These are phyloP conservation scores for Conus betulinus DNA, from an alignment of 1,140 invertebrate genomes.

Conservation along the genomic window DNA sequence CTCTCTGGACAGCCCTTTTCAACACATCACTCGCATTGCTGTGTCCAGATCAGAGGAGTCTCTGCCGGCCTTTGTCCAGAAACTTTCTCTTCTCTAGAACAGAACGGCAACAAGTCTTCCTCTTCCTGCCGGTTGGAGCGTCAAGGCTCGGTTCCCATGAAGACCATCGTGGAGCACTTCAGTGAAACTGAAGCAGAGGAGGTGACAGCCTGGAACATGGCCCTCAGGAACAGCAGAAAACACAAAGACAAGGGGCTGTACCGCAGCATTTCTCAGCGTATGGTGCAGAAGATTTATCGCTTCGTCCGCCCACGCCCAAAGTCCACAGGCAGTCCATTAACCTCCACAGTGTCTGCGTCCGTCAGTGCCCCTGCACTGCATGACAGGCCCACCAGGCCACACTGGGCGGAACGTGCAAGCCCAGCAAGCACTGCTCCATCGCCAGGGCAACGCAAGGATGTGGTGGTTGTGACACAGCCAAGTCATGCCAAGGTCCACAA, in stretches of 20 bases:
- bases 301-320: not conserved
- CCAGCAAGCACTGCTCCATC: no score
- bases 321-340: not conserved
- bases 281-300: conserved; percentile 29
- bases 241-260: conserved; percentile 3
- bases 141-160: conserved; percentile 26
- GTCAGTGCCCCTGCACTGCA: no score
- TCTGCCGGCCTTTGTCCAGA: not conserved
- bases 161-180: conserved; percentile 33
- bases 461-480: not conserved
- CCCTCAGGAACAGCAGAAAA: not conserved
- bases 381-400: no score
- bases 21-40: conserved; percentile 27
- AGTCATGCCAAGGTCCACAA: not conserved
- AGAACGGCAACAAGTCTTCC: not conserved
- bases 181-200: conserved; percentile 2
- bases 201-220: conserved; percentile 4
- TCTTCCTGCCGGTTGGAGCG: not conserved
- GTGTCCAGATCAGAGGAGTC: conserved; percentile 28
- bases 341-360: not conserved
- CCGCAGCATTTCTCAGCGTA: conserved; percentile 34
- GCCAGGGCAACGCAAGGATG: not conserved
- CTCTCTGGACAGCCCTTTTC: conserved; percentile 1
- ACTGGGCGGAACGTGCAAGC: no score
- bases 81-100: no score